A percentile compares a stretch with the other conserved stretches of the same genome.
phyloP scores from a whole-genome alignment of 2,113 vertebrate genomes.

The Platichthys stellatus region DNA sequence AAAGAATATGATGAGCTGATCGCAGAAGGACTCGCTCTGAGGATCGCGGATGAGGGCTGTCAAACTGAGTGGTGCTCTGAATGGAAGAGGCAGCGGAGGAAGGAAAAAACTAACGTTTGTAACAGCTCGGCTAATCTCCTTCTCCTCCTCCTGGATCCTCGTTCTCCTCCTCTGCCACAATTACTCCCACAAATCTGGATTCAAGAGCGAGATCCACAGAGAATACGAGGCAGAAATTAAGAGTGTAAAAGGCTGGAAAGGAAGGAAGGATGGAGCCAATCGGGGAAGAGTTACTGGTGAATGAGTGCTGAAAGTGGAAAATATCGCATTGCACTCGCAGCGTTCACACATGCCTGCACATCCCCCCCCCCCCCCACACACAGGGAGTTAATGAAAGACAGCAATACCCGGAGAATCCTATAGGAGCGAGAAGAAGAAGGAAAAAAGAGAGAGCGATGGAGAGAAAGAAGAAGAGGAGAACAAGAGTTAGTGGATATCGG shows the following conservation, averaged over 20 bases:
- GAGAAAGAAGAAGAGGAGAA: constrained; percentile 1
- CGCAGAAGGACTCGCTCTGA: constrained; percentile 41
- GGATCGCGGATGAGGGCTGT: constrained; percentile 43
- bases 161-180: background rate
- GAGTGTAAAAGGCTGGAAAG: background rate
- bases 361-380: background rate
- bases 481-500: constrained; percentile 42
- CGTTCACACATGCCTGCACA: background rate
- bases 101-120: background rate
- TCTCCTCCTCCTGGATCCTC: constrained; percentile 12
- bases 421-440: constrained; percentile 3
- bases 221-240: background rate
- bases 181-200: constrained; percentile 40
- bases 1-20: constrained; percentile 55
- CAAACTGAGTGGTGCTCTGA: constrained; percentile 38
- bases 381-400: constrained; percentile 25
- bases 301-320: constrained; percentile 1
- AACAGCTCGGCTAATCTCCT: constrained; percentile 41
- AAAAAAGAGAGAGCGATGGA: background rate
- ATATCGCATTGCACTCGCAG: constrained; percentile 10
- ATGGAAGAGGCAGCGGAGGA: constrained; percentile 3
- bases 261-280: background rate
- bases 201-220: constrained; percentile 17
- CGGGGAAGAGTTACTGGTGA: background rate
- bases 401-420: background rate